Evolutionary conservation across 2,888 invertebrate genomes (phyloP), one percentile per base, ranked within the genome.

Genomic region (Drosophila siamana): DNA sequence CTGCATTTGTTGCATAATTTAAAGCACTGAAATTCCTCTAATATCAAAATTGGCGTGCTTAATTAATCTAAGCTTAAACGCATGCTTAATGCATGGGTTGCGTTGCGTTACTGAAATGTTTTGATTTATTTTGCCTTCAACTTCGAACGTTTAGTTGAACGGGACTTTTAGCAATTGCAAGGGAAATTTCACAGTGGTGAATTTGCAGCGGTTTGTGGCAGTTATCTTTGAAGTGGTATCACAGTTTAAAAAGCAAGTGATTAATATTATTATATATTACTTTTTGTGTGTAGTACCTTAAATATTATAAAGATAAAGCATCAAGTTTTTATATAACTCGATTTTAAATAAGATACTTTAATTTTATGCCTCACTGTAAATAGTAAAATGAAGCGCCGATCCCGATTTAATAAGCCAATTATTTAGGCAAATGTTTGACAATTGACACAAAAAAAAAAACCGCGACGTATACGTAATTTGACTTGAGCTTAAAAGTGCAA

Each of bases 181-280:
- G 79, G 76, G 76, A 78, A 76, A 76, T 78, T 78, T 48, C 5
- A 1, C 6, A 6, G 60, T 78, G 79, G 79, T 73, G 79, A 78
- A 36, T 61, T 56, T 46, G 19, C 8, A 11, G 11, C 0, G 4
- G n/a, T n/a, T n/a, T 3, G 36, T 9, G 9, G 15, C 36, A 2
- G 28, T 11, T 30, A 9, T 5, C 6, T 16, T 11, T 13, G 0
- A 28, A 9, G 24, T 15, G 4, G 5, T 1, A 16, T 28, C 26
- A 16, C 3, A 33, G n/a, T 33, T 33, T 1, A 1, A 19, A 19
- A 19, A 19, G 19, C 11, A 30, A 11, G 11, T n/a, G 30, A 11
- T 30, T 19, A 1, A 19, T n/a, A n/a, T n/a, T n/a, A n/a, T n/a
- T n/a, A n/a, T n/a, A n/a, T n/a, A n/a, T n/a, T n/a, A n/a, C n/a